phyloP scores from a whole-genome alignment of 92 coral and sea anemone species.

The Epizoanthus illoricatus region DNA sequence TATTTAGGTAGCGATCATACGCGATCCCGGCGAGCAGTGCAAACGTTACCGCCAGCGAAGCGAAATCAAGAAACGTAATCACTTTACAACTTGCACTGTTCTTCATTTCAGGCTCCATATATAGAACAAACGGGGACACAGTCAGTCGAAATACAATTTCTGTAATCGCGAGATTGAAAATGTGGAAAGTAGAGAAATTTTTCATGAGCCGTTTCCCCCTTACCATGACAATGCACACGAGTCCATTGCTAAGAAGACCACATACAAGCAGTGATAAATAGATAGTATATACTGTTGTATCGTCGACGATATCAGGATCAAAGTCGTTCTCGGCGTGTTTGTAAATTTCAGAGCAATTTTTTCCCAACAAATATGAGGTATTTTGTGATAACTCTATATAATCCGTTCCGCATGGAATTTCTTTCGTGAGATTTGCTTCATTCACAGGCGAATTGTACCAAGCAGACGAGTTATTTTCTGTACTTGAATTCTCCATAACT shows the following conservation, averaged over 20 bases:
- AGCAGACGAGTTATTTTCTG: too few relatives aligned
- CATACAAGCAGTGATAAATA: neutral
- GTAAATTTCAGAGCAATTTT: neutral
- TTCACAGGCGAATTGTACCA: too few relatives aligned
- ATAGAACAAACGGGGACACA: neutral
- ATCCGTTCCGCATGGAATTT: neutral
- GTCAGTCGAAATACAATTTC: slow-evolving; percentile 2
- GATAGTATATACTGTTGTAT: neutral
- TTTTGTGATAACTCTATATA: too few relatives aligned
- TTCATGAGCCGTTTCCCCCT: neutral
- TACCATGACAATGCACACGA: slow-evolving; percentile 9
- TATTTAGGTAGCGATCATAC: slow-evolving; percentile 1
- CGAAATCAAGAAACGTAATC: neutral
- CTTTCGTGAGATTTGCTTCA: too few relatives aligned
- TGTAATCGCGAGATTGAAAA: slow-evolving; percentile 35
- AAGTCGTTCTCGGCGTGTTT: neutral
- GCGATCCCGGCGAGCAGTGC: slow-evolving; percentile 15
- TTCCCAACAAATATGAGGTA: neutral
- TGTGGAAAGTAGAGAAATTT: slow-evolving; percentile 26
- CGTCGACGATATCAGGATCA: neutral
- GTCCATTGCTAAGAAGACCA: slow-evolving; percentile 7
- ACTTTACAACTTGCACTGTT: neutral
- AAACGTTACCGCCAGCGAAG: slow-evolving; percentile 17
- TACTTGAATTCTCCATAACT: too few relatives aligned
- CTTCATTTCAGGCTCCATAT: neutral